Percentiles rank a stretch among this genome's conserved stretches.
phyloP scores from a whole-genome alignment of 1,140 invertebrate species.

The Calycopis cecrops region DNA sequence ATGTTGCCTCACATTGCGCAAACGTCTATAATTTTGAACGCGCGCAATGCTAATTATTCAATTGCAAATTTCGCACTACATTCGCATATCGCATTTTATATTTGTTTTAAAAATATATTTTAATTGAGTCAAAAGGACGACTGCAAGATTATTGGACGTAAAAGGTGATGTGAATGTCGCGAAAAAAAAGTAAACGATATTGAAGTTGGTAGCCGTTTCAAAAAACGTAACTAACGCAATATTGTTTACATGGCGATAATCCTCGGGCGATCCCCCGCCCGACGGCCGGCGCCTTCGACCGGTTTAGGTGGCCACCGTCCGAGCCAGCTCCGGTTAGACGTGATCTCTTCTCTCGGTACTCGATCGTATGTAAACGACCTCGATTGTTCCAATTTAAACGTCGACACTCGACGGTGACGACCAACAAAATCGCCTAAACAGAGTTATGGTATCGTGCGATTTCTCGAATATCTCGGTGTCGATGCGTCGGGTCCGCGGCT shows the following conservation, averaged over 20 bases:
- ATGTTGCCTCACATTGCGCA: constrained; percentile 4
- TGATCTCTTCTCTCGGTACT: constrained; percentile 62
- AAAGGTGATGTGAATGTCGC: neutral
- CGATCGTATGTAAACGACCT: constrained; percentile 64
- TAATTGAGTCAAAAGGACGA: neutral
- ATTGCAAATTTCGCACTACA: no score
- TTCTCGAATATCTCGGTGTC: constrained; percentile 68
- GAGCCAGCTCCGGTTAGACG: constrained; percentile 61
- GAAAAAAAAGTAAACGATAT: neutral
- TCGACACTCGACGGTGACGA: neutral
- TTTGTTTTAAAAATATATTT: neutral
- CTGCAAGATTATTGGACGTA: constrained; percentile 3
- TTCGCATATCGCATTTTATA: no score
- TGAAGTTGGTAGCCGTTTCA: neutral
- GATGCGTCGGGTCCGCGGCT: constrained; percentile 54
- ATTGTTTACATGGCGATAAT: constrained; percentile 71
- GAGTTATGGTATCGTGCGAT: constrained; percentile 40
- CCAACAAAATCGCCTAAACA: constrained; percentile 18
- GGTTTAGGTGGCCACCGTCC: constrained; percentile 64
- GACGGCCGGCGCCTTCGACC: constrained; percentile 63
- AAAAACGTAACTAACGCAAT: constrained; percentile 61
- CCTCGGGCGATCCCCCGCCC: constrained; percentile 48
- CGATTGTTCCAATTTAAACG: constrained; percentile 45
- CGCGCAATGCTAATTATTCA: no score
- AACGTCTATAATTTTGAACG: neutral